These are phyloP conservation scores for Mixornis gularis DNA, from an alignment of 2,113 vertebrate genomes.

Conservation along the genomic window DNA sequence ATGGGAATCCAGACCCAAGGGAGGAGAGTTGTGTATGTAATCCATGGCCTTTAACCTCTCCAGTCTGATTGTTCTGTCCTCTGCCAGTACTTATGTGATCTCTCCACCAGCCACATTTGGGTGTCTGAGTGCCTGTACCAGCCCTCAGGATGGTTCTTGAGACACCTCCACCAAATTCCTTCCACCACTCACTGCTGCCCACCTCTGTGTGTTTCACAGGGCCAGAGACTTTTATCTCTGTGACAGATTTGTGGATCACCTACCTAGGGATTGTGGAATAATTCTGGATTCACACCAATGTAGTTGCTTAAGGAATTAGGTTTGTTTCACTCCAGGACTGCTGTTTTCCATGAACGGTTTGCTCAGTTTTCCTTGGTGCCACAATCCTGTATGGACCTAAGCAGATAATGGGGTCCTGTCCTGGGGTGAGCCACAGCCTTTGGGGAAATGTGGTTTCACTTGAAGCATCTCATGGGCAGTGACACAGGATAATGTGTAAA, in stretches of 20 bases:
- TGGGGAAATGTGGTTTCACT: neutral
- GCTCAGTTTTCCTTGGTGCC: neutral
- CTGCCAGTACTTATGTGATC: neutral
- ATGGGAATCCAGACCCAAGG: neutral
- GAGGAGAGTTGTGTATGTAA: neutral
- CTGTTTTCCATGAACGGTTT: neutral
- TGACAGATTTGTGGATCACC: neutral
- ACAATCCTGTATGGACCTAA: neutral
- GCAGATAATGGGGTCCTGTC: neutral
- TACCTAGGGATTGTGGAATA: neutral
- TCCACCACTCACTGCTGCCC: neutral
- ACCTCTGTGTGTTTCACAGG: neutral
- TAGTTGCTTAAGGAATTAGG: neutral
- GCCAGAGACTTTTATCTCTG: neutral
- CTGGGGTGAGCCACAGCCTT: neutral
- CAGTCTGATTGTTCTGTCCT: neutral
- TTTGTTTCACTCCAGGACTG: neutral
- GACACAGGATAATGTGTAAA: neutral
- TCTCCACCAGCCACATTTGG: neutral
- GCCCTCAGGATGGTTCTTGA: fast-evolving
- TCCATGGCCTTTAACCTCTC: neutral
- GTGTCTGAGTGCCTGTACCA: neutral
- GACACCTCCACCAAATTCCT: neutral
- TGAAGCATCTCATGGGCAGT: fast-evolving
- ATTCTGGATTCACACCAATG: neutral